Evolutionary conservation across 2,113 vertebrate species (phyloP).

Genomic region (Dicerorhinus sumatrensis): DNA sequence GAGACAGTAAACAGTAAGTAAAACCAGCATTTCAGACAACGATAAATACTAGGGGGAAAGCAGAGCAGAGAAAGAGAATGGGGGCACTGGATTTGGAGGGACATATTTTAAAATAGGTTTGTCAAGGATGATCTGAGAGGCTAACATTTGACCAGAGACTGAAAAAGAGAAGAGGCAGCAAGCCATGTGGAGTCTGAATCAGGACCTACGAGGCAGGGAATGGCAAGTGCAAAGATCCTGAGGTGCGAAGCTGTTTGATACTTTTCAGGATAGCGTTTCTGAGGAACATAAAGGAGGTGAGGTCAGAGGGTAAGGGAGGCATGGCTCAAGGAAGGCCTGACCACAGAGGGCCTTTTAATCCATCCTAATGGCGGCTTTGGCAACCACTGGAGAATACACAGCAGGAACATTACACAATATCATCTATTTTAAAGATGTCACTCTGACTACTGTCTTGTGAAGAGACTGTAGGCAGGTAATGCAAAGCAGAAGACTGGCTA

Average conservation of each 20-base stretch:
- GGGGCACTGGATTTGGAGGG: conserved; percentile 63
- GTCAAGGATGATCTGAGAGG: neutral
- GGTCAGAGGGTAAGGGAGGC: neutral
- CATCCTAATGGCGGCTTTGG: neutral
- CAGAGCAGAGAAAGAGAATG: conserved; percentile 79
- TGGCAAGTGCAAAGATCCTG: neutral
- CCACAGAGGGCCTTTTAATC: neutral
- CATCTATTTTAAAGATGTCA: neutral
- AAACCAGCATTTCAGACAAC: conserved; percentile 26
- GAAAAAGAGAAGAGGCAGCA: neutral
- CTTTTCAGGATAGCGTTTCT: neutral
- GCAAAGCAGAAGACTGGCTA: neutral
- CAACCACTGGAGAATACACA: neutral
- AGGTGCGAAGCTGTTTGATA: neutral
- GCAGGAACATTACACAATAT: neutral
- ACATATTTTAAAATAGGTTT: neutral
- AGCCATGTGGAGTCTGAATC: neutral
- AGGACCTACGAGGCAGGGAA: neutral
- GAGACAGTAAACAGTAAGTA: neutral
- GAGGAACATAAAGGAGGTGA: neutral
- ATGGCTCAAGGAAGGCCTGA: neutral
- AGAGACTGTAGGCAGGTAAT: neutral
- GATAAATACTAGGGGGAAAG: neutral
- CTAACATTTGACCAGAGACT: neutral
- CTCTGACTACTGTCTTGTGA: neutral